Evolutionary conservation across 2,888 invertebrate genomes (phyloP), one percentile per base, ranked within the genome.

Genomic region (Torymus auratus): DNA sequence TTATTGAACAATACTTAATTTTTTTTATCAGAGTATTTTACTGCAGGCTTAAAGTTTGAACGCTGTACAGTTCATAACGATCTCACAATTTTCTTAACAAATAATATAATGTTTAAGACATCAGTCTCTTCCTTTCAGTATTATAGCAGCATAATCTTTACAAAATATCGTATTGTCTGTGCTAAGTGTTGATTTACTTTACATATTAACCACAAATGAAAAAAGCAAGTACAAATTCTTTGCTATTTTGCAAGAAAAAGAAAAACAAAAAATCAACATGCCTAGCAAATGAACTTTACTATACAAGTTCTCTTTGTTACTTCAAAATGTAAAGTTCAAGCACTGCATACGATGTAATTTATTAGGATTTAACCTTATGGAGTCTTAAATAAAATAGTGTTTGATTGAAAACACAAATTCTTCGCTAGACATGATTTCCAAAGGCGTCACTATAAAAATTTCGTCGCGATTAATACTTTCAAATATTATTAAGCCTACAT

Each of bases 351-450:
- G 78, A 80, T 71, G 53, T 68, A 74, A 75, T 83, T 73, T 53
- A 80, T 74, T 80, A 68, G 67, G 56, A 75, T 75, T 73, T 69
- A 62, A 77, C n/a, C 4, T 20, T 80, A 62, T 50, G 14, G n/a
- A 72, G 80, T 79, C 80, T 85, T 86, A 85, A 86, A 86, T 86
- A 85, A 84, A 86, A 84, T 84, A 84, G 77, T 83, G 65, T 84
- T 83, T 82, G 65, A 83, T 83, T 83, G 65, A 80, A 85, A 83
- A 84, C 84, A 83, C 83, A 83, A 83, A 83, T 78, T 69, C 74
- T 82, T 68, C 28, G 72, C 76, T 79, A 79, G 74, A 80, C 75
- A 74, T 67, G 28, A 67, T 70, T 78, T 74, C 41, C 28, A 78
- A 80, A 80, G 75, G 15, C 74, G 52, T 65, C 60, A 64, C 68